These are phyloP conservation scores for Lasiurus borealis DNA, from an alignment of 2,113 vertebrate species.

Conservation along the genomic window DNA sequence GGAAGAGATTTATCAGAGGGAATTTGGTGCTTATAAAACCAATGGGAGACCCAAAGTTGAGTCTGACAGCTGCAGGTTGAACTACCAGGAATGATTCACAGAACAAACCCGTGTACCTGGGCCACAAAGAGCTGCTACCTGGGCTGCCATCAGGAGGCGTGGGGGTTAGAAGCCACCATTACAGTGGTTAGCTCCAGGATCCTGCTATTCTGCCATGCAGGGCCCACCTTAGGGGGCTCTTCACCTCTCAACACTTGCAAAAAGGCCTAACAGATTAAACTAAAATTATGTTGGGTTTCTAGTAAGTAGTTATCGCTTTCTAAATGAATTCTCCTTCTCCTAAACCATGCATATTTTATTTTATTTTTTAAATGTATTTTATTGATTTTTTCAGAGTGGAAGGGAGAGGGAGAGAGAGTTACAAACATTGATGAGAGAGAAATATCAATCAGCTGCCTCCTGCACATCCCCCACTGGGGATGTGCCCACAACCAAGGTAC, in stretches of 20 bases:
- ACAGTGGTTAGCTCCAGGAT: neutral
- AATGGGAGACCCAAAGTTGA: neutral
- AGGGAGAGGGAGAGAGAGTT: too few species aligned
- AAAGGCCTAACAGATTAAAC: neutral
- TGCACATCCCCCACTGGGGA: too few species aligned
- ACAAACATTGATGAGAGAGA: too few species aligned
- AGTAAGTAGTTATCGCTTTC: neutral
- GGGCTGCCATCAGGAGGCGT: neutral
- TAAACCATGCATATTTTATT: neutral
- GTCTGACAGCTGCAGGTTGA: neutral
- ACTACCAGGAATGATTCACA: neutral
- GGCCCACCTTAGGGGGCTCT: neutral
- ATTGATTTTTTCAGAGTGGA: too few species aligned
- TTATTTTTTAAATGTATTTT: too few species aligned
- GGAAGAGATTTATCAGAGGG: neutral
- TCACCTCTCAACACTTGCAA: neutral
- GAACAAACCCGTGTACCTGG: neutral
- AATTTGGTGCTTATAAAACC: neutral
- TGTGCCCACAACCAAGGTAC: too few species aligned
- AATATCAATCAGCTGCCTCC: too few species aligned
- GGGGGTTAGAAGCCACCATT: neutral
- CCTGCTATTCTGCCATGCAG: neutral
- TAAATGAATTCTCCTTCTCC: neutral
- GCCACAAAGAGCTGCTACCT: neutral
- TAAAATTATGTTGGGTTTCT: neutral